phyloP scores from a whole-genome alignment of 2,888 invertebrate species.

The Drosophila tanythrix region DNA sequence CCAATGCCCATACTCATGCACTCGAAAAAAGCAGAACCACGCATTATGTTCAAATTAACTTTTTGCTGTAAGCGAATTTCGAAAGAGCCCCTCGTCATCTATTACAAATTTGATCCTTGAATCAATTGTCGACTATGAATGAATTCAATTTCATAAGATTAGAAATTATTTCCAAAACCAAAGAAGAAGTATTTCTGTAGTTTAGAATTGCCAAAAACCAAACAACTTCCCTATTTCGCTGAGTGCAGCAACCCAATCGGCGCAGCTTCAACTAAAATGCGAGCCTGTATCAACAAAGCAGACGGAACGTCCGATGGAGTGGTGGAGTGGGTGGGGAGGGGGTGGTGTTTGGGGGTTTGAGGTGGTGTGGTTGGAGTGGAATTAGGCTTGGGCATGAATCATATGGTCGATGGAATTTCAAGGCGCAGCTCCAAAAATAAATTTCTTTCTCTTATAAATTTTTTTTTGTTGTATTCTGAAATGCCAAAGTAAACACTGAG shows the following conservation, averaged over 20 bases:
- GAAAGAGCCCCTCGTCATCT: not conserved
- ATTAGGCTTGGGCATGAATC: constrained; percentile 37
- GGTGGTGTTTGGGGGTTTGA: not conserved
- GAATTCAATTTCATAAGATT: not conserved
- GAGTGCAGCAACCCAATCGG: not conserved
- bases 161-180: not conserved
- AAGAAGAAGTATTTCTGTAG: not conserved
- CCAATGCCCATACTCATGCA: not conserved
- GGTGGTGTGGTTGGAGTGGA: not conserved
- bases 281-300: constrained; percentile 64
- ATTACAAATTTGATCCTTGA: not conserved
- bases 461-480: constrained; percentile 29
- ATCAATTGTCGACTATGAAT: not conserved
- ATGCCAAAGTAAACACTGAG: constrained; percentile 55
- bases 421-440: constrained; percentile 57
- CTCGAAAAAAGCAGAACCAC: not conserved
- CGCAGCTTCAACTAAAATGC: constrained; percentile 32
- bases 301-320: not conserved
- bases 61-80: not conserved
- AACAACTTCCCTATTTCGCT: not conserved
- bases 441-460: not conserved
- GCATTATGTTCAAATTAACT: not conserved
- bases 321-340: not conserved
- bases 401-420: constrained; percentile 66
- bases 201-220: not conserved